A percentile compares a stretch with the other conserved stretches of the same genome.
Conservation (phyloP, 2,888 invertebrate species). For the Andrena trimmerana region DNA sequence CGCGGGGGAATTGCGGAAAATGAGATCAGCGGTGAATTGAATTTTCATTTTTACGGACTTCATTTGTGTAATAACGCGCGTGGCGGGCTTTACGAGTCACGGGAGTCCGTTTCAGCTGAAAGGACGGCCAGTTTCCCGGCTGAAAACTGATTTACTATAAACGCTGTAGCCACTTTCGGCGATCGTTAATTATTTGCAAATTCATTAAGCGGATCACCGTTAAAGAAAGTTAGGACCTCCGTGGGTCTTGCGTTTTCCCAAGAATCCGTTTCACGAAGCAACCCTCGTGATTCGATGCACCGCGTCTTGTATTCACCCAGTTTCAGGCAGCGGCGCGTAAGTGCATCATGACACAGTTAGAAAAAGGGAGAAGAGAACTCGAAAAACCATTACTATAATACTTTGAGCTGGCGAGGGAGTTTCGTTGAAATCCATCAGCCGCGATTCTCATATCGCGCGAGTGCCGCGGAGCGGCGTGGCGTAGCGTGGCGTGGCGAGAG, state of each 20-base stretch:
- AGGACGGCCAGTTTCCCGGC: constrained; percentile 18
- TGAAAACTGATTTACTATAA: constrained; percentile 26
- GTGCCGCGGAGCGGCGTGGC: constrained; percentile 12
- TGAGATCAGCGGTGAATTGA: constrained; percentile 31
- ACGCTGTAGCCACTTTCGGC: background rate
- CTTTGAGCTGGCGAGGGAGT: constrained; percentile 46
- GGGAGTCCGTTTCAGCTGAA: constrained; percentile 23
- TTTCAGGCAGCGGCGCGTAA: constrained; percentile 37
- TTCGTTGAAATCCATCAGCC: constrained; percentile 45
- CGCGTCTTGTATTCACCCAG: constrained; percentile 18
- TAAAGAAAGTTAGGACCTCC: background rate
- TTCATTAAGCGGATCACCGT: background rate
- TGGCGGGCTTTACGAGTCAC: constrained; percentile 10
- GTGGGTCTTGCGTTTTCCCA: too few relatives aligned
- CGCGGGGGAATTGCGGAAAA: constrained; percentile 23
- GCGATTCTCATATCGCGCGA: constrained; percentile 32
- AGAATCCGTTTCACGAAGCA: too few relatives aligned
- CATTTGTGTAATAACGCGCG: constrained; percentile 22
- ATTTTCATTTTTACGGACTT: constrained; percentile 36
- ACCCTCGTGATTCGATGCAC: background rate
- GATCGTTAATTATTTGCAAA: constrained; percentile 18
- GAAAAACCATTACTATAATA: constrained; percentile 53
- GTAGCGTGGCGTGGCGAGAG: constrained; percentile 13
- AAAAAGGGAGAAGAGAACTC: background rate
- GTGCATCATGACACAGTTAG: constrained; percentile 50